Conservation (phyloP, 1,140 invertebrate species). For the Pseudachorutes palmiensis region DNA sequence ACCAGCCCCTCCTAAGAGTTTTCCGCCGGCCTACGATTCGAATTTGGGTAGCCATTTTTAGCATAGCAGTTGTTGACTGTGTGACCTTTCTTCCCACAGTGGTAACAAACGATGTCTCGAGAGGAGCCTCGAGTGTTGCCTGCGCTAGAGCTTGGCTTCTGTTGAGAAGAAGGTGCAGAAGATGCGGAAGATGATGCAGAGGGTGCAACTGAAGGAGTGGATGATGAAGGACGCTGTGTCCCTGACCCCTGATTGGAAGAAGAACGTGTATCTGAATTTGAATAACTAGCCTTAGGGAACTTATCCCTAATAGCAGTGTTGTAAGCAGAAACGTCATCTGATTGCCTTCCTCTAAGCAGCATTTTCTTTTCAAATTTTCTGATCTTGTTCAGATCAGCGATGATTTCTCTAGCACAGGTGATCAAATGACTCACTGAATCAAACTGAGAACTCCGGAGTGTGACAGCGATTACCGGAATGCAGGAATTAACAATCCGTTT, state of each 20-base stretch:
- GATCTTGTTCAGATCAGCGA: conserved; percentile 1
- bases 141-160: neutral
- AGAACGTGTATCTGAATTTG: neutral
- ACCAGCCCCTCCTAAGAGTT: neutral
- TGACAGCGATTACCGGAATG: neutral
- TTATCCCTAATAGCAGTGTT: neutral
- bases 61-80: neutral
- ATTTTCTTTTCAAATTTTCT: neutral
- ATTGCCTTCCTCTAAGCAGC: neutral
- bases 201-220: neutral
- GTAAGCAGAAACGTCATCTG: neutral
- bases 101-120: neutral
- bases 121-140: neutral
- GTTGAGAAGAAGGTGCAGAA: neutral
- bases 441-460: neutral
- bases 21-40: neutral
- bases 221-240: neutral
- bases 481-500: conserved; percentile 15
- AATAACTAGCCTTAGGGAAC: neutral
- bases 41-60: neutral
- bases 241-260: neutral
- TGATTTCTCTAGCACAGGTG: neutral
- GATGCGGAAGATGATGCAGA: no score
- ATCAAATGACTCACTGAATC: neutral
- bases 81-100: neutral